A percentile compares a stretch with the other conserved stretches of the same genome.
These are phyloP conservation scores for Sinopyrophorus schimmeli DNA, from an alignment of 2,888 invertebrate species.

Conservation along the genomic window DNA sequence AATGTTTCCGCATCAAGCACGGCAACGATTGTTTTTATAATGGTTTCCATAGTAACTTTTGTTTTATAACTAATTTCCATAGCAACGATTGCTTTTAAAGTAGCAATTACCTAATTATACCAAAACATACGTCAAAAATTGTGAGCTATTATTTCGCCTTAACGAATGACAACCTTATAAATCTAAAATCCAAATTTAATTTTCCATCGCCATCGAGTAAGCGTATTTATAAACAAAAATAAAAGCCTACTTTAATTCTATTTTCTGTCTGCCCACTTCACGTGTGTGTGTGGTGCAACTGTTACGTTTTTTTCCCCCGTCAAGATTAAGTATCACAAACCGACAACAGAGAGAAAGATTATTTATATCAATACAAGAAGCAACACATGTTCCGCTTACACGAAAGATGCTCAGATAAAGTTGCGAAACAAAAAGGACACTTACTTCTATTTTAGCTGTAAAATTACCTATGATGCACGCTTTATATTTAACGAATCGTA, in stretches of 20 bases:
- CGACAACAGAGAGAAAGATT: constrained; percentile 7
- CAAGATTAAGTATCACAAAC: constrained; percentile 14
- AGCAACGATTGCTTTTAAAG: too few species aligned
- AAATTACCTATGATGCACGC: constrained; percentile 34
- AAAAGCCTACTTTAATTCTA: constrained; percentile 10
- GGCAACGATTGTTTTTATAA: too few species aligned
- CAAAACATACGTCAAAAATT: too few species aligned
- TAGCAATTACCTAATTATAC: too few species aligned
- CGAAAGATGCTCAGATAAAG: constrained; percentile 19
- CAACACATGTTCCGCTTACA: constrained; percentile 12
- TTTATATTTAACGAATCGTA: constrained; percentile 25
- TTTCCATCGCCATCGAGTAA: not conserved
- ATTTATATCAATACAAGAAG: constrained; percentile 22
- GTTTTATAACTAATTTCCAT: too few species aligned
- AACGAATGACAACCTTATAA: too few species aligned
- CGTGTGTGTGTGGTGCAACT: constrained; percentile 11
- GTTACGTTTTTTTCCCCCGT: constrained; percentile 10
- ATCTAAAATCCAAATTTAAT: not conserved
- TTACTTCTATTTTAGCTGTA: constrained; percentile 28
- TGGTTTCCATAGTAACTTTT: too few species aligned
- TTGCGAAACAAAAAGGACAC: constrained; percentile 29
- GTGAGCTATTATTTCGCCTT: too few species aligned
- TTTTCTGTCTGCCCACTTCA: constrained; percentile 8
- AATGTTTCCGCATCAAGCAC: too few species aligned
- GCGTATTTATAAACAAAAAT: not conserved